These are phyloP conservation scores for Lepisosteus oculatus DNA, from an alignment of 2,113 vertebrate genomes.

Conservation along the genomic window DNA sequence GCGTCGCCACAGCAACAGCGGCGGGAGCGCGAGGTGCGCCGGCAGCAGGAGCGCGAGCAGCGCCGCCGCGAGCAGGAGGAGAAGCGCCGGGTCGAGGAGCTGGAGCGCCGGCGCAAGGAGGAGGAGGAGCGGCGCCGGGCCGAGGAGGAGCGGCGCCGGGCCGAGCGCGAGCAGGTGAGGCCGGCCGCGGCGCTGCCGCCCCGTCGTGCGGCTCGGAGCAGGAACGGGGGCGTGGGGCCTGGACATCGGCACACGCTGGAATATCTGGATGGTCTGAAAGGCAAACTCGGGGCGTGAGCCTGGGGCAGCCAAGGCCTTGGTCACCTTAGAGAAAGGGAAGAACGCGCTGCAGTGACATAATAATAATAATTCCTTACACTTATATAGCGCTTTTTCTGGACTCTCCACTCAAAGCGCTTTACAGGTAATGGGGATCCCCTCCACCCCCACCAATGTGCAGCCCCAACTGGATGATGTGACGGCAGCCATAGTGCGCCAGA, in stretches of 20 bases:
- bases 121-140: constrained; percentile 90
- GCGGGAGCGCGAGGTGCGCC: constrained; percentile 89
- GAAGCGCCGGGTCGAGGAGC: constrained; percentile 86
- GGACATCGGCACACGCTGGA: neutral
- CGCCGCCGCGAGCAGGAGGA: constrained; percentile 92
- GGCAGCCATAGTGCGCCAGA: too few species aligned
- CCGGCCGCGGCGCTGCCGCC: neutral
- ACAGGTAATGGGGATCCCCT: too few species aligned
- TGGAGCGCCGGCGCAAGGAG: constrained; percentile 90
- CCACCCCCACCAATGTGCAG: too few species aligned
- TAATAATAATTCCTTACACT: too few species aligned
- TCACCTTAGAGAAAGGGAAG: neutral
- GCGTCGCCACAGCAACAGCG: constrained; percentile 82
- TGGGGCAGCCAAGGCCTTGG: too few species aligned
- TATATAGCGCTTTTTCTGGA: too few species aligned
- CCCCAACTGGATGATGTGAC: too few species aligned
- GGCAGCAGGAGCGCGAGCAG: constrained; percentile 96
- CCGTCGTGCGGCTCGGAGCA: too few species aligned
- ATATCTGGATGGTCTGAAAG: neutral
- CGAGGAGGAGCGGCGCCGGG: constrained; percentile 92
- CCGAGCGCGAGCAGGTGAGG: constrained; percentile 90
- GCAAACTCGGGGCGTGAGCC: too few species aligned
- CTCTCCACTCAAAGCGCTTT: too few species aligned
- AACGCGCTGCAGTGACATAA: too few species aligned
- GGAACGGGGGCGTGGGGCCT: too few species aligned